Evolutionary conservation across 2,797 vertebrate species (phyloP).

Genomic region (Cyclura pinguis): DNA sequence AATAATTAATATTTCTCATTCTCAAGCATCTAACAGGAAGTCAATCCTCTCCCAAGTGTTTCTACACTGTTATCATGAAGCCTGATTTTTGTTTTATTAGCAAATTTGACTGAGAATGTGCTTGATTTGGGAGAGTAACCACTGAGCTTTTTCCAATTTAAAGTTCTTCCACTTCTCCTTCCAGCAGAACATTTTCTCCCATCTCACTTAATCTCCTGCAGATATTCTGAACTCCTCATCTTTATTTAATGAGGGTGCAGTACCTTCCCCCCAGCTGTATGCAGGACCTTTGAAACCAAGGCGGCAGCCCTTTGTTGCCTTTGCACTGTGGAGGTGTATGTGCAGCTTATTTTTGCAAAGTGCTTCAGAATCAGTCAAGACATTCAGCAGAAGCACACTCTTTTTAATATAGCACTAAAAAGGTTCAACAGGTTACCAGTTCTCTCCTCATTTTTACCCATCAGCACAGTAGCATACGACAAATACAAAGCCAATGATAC

Average conservation of each 20-base stretch:
- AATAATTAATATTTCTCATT: slow-evolving; percentile 14
- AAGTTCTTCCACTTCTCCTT: accelerated
- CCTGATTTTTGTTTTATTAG: slow-evolving; percentile 19
- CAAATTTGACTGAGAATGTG: slow-evolving; percentile 13
- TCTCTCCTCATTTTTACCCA: not conserved
- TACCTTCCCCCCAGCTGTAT: not conserved
- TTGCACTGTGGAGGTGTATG: accelerated
- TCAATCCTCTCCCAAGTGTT: not conserved
- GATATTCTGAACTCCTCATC: not conserved
- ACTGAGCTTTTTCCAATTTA: not conserved
- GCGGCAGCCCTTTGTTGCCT: not conserved
- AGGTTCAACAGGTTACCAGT: not conserved
- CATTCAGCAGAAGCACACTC: slow-evolving; percentile 1
- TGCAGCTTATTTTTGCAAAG: slow-evolving; percentile 12
- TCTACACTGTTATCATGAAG: slow-evolving; percentile 14
- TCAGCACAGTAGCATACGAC: not conserved
- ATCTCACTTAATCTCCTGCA: not conserved
- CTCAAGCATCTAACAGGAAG: slow-evolving; percentile 20
- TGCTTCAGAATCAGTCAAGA: not conserved
- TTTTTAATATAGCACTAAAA: slow-evolving; percentile 10
- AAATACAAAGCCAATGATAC: not conserved
- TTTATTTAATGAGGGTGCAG: slow-evolving; percentile 19
- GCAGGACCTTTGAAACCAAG: not conserved
- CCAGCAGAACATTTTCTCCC: not conserved
- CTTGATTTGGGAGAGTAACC: not conserved